Conservation (phyloP, 2,888 invertebrate genomes). For the Oligia strigilis region DNA sequence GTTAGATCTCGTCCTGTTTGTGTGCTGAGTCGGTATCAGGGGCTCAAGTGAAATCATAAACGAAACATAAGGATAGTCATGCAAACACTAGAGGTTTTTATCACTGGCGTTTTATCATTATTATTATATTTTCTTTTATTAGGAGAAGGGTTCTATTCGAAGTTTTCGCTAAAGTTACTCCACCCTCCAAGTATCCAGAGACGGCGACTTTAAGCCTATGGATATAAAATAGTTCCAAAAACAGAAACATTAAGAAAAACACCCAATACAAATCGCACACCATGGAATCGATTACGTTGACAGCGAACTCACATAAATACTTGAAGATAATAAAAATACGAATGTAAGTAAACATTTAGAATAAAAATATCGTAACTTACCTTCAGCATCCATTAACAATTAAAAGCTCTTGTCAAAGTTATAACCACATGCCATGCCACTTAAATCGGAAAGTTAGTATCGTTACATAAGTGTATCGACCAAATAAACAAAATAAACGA, state of each 20-base stretch:
- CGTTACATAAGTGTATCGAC: slow-evolving; percentile 62
- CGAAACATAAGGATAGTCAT: slow-evolving; percentile 85
- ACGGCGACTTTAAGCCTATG: slow-evolving; percentile 60
- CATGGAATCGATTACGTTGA: slow-evolving; percentile 88
- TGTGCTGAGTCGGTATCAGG: slow-evolving; percentile 88
- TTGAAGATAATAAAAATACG: slow-evolving; percentile 63
- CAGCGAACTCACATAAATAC: slow-evolving; percentile 65
- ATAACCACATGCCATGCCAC: slow-evolving; percentile 82
- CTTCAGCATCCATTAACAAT: slow-evolving; percentile 73
- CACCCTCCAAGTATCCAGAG: slow-evolving; percentile 89
- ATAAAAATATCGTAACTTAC: slow-evolving; percentile 81
- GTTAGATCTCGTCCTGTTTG: slow-evolving; percentile 80
- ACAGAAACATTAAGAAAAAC: slow-evolving; percentile 71
- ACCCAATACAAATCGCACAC: slow-evolving; percentile 74
- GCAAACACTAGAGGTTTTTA: slow-evolving; percentile 82
- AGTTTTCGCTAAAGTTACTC: slow-evolving; percentile 67
- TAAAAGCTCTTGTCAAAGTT: slow-evolving; percentile 63
- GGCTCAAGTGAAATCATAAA: slow-evolving; percentile 89
- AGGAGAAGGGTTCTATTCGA: slow-evolving; percentile 65
- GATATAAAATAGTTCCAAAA: slow-evolving; percentile 46
- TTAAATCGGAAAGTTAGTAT: slow-evolving; percentile 63
- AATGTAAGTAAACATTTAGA: slow-evolving; percentile 66
- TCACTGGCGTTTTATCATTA: slow-evolving; percentile 69
- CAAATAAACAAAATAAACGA: slow-evolving; percentile 62
- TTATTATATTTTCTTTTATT: slow-evolving; percentile 67